A percentile compares a stretch with the other conserved stretches of the same genome.
Conservation (phyloP, 2,113 vertebrate genomes). For the Egretta garzetta region DNA sequence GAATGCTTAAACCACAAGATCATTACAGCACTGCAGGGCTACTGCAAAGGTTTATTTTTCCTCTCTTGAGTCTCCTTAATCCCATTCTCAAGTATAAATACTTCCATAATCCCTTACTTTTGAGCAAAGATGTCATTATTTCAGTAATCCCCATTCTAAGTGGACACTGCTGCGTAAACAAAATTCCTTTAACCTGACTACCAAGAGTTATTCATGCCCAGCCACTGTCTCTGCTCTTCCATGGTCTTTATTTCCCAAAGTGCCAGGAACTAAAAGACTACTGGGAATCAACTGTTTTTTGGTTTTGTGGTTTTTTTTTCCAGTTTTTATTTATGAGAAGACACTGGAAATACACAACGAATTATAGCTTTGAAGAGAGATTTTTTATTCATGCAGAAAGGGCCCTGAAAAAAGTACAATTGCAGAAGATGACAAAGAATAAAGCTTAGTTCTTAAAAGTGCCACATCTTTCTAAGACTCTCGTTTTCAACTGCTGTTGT, state of each 20-base stretch:
- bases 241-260: not conserved
- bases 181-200: not conserved
- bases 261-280: not conserved
- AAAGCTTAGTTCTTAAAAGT: slow-evolving; percentile 52
- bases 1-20: not conserved
- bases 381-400: slow-evolving; percentile 57
- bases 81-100: not conserved
- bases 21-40: not conserved
- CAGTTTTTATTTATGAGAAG: slow-evolving; percentile 29
- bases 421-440: slow-evolving; percentile 47
- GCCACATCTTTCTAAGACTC: not conserved
- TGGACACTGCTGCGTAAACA: not conserved
- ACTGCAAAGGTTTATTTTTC: not conserved
- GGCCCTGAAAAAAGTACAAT: not conserved
- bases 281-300: not conserved
- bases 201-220: not conserved
- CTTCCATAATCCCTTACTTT: not conserved
- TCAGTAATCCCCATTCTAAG: not conserved
- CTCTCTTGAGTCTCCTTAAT: not conserved
- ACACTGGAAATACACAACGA: not conserved
- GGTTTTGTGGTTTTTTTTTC: not conserved
- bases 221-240: not conserved
- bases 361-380: slow-evolving; percentile 48
- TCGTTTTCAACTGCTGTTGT: not conserved
- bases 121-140: not conserved